Conservation (phyloP, 1,140 invertebrate species). For the Colletes latitarsis region DNA sequence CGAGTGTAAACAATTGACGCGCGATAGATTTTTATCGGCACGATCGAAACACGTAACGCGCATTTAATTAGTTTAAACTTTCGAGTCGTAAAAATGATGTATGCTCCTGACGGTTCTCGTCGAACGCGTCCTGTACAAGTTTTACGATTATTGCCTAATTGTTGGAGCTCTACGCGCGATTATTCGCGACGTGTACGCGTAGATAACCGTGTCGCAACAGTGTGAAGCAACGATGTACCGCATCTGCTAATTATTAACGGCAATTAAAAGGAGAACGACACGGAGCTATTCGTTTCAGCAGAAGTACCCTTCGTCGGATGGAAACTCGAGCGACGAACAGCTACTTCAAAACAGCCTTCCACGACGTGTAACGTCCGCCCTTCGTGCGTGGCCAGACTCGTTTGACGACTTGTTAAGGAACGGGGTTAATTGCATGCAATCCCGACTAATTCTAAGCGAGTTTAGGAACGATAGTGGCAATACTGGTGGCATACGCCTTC, state of each 20-base stretch:
- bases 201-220: background rate
- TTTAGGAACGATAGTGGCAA: conserved; percentile 57
- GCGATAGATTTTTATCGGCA: background rate
- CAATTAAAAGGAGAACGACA: conserved; percentile 40
- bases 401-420: conserved; percentile 61
- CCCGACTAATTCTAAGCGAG: conserved; percentile 54
- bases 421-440: conserved; percentile 65
- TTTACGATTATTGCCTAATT: background rate
- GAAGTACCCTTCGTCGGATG: conserved; percentile 5
- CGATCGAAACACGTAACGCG: background rate
- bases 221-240: background rate
- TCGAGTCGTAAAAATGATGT: background rate
- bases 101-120: background rate
- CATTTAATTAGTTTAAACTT: background rate
- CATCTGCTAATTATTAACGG: conserved; percentile 25
- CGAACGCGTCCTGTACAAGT: too few relatives aligned
- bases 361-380: conserved; percentile 44
- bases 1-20: background rate
- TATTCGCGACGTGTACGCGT: background rate
- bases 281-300: background rate
- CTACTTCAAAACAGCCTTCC: conserved; percentile 20
- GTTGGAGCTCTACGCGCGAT: background rate
- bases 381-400: conserved; percentile 49
- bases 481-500: conserved; percentile 26
- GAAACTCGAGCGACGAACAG: conserved; percentile 10